These are phyloP conservation scores for Lepidochrysops patricia DNA, from an alignment of 2,888 invertebrate species.

Conservation along the genomic window DNA sequence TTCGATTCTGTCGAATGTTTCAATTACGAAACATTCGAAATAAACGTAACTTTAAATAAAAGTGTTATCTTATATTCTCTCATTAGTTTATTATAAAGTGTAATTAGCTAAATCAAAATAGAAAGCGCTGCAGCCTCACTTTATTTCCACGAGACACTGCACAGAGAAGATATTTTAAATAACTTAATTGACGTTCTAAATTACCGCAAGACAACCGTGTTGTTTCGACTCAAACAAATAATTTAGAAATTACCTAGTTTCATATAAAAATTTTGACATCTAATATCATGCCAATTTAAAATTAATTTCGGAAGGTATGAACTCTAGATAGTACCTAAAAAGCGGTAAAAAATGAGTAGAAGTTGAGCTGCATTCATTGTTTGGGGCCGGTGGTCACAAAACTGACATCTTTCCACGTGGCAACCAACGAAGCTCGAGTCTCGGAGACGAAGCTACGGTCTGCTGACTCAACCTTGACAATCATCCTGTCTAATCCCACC, in stretches of 20 bases:
- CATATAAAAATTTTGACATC: constrained; percentile 17
- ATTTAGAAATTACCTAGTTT: constrained; percentile 12
- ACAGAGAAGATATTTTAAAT: constrained; percentile 5
- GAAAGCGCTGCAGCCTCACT: constrained; percentile 5
- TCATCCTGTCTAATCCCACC: constrained; percentile 54
- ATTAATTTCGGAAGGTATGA: constrained; percentile 34
- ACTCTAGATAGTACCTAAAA: constrained; percentile 39
- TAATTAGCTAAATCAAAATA: constrained; percentile 6
- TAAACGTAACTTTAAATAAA: neutral
- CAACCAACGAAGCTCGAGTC: constrained; percentile 57
- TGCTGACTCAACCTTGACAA: constrained; percentile 61
- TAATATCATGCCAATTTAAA: constrained; percentile 39
- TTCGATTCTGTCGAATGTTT: too few relatives aligned
- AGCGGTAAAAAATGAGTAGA: constrained; percentile 48
- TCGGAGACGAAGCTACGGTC: constrained; percentile 58
- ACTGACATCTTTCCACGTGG: constrained; percentile 52
- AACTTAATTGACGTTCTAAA: constrained; percentile 11
- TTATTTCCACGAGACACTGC: neutral
- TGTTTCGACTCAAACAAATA: neutral
- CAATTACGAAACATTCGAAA: neutral
- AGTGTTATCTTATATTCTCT: neutral
- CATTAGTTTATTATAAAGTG: neutral
- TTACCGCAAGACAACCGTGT: neutral
- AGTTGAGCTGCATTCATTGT: constrained; percentile 38
- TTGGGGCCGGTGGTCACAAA: constrained; percentile 53